Percentiles rank a stretch among this genome's conserved stretches.
Evolutionary conservation across 2,888 invertebrate species (phyloP).

Genomic region (Malthinus flaveolus): DNA sequence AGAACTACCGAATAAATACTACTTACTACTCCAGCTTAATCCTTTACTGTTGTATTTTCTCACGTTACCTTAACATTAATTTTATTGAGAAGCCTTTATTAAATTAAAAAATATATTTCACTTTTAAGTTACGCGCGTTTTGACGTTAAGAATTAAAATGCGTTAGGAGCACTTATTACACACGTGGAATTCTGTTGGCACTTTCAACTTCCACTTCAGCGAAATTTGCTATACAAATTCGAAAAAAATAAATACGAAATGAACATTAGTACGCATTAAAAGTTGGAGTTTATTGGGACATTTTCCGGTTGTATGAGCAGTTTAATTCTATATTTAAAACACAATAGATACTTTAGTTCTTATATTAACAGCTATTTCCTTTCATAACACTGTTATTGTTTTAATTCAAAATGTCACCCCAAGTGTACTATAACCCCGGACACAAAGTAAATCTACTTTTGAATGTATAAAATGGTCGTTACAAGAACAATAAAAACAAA

Average conservation of each 20-base stretch:
- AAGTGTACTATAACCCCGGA: slow-evolving; percentile 13
- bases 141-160: too few species aligned
- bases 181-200: too few species aligned
- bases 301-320: slow-evolving; percentile 13
- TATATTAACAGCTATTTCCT: slow-evolving; percentile 15
- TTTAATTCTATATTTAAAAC: slow-evolving; percentile 4
- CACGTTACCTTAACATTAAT: slow-evolving; percentile 16
- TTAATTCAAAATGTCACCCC: slow-evolving; percentile 23
- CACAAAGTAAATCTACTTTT: slow-evolving; percentile 2
- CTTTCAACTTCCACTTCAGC: too few species aligned
- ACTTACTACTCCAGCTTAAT: slow-evolving; percentile 15
- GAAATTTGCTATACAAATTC: too few species aligned
- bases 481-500: slow-evolving; percentile 3
- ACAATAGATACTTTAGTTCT: slow-evolving; percentile 15
- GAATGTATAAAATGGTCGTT: slow-evolving; percentile 3
- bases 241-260: too few species aligned
- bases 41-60: slow-evolving; percentile 18
- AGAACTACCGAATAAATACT: slow-evolving; percentile 19
- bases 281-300: background rate
- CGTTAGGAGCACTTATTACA: too few species aligned
- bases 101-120: too few species aligned
- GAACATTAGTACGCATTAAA: too few species aligned
- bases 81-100: background rate
- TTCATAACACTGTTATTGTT: slow-evolving; percentile 22
- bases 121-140: too few species aligned